Evolutionary conservation across 2,797 vertebrate species (phyloP).

Genomic region (Arrhamphus sclerolepis): DNA sequence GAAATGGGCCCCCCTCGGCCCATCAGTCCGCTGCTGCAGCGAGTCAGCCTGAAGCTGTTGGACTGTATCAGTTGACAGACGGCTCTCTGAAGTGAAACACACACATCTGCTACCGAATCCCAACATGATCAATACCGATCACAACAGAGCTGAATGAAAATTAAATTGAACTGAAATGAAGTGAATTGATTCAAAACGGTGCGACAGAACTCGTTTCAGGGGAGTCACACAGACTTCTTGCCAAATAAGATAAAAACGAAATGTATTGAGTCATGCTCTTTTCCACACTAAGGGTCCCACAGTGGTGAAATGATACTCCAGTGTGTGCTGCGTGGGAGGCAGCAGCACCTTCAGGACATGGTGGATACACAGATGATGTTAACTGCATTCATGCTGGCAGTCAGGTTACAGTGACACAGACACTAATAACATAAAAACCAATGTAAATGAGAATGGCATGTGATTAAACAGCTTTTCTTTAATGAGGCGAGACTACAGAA

Average conservation of each 20-base stretch:
- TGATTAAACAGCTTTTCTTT: not conserved
- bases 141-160: conserved; percentile 38
- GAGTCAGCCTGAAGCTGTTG: conserved; percentile 79
- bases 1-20: conserved; percentile 21
- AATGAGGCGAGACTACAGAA: not conserved
- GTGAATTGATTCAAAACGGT: conserved; percentile 46
- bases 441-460: not conserved
- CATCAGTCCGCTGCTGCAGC: conserved; percentile 66
- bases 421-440: not conserved
- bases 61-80: conserved; percentile 77
- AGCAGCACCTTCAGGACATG: conserved; percentile 6
- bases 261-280: conserved; percentile 36
- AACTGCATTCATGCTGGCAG: not conserved
- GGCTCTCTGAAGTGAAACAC: conserved; percentile 80
- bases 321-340: conserved; percentile 17
- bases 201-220: conserved; percentile 29
- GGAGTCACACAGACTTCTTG: conserved; percentile 8
- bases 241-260: conserved; percentile 21
- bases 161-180: conserved; percentile 57
- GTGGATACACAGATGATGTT: conserved; percentile 7
- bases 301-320: conserved; percentile 20
- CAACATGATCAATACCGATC: conserved; percentile 52
- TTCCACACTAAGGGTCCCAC: conserved; percentile 28
- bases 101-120: conserved; percentile 52
- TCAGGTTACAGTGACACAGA: not conserved